Evolutionary conservation across 2,113 vertebrate species (phyloP).

Genomic region (Tiliqua scincoides): DNA sequence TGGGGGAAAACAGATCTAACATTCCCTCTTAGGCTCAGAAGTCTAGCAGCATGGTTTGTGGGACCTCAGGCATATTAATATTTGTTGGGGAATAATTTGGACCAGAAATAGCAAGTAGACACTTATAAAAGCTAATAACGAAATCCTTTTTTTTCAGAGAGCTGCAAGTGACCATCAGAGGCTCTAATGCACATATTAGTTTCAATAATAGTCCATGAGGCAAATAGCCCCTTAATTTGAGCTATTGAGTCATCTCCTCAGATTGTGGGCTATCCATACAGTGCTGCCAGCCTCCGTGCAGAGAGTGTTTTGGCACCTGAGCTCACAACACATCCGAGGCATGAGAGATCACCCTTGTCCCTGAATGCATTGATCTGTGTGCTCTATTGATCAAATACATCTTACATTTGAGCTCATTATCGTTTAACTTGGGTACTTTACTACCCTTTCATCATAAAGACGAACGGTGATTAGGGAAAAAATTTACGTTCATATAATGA

Average conservation of each 20-base stretch:
- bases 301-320: not conserved
- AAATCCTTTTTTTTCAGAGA: not conserved
- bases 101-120: not conserved
- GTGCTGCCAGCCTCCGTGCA: not conserved
- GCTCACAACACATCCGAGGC: not conserved
- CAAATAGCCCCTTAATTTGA: not conserved
- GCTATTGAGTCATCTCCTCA: conserved; percentile 1
- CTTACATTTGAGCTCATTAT: not conserved
- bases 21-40: not conserved
- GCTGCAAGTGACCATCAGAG: not conserved
- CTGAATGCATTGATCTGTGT: not conserved
- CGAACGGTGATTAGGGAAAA: not conserved
- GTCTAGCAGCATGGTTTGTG: no score
- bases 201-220: not conserved
- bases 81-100: not conserved
- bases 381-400: not conserved
- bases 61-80: not conserved
- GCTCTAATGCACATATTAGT: no score
- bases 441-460: not conserved
- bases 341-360: not conserved
- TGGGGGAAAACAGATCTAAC: not conserved
- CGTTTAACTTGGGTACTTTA: not conserved
- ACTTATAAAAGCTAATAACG: not conserved
- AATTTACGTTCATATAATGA: conserved; percentile 13
- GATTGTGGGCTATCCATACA: not conserved